Conservation (phyloP, 2,888 invertebrate genomes). For the Sturmia bella region DNA sequence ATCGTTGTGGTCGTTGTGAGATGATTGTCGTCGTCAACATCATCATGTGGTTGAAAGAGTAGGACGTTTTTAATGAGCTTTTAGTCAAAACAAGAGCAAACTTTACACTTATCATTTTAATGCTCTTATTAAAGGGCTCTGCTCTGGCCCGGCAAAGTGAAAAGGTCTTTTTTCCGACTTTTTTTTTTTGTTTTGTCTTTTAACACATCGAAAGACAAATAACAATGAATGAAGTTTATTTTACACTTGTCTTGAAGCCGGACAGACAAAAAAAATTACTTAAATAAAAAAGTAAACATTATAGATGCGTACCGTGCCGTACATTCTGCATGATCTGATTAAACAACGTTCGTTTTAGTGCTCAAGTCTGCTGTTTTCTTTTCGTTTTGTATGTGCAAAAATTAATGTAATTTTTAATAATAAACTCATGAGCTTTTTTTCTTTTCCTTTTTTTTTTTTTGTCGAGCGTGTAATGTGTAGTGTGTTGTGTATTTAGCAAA, state of each 20-base stretch:
- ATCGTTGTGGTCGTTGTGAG: slow-evolving; percentile 16
- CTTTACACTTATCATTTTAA: slow-evolving; percentile 57
- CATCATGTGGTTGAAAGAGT: slow-evolving; percentile 49
- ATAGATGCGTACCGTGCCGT: slow-evolving; percentile 10
- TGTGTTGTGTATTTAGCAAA: slow-evolving; percentile 72
- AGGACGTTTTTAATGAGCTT: slow-evolving; percentile 66
- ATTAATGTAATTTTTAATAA: slow-evolving; percentile 65
- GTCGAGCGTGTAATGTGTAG: slow-evolving; percentile 60
- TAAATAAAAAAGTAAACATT: background rate
- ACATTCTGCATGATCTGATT: slow-evolving; percentile 25
- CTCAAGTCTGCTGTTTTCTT: slow-evolving; percentile 7
- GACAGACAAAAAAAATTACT: background rate
- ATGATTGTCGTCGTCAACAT: slow-evolving; percentile 32
- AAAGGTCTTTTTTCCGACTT: background rate
- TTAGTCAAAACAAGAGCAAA: slow-evolving; percentile 67
- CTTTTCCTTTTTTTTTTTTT: slow-evolving; percentile 32
- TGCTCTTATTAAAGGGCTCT: slow-evolving; percentile 49
- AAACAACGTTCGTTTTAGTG: background rate
- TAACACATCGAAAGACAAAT: slow-evolving; percentile 29
- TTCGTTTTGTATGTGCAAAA: slow-evolving; percentile 56
- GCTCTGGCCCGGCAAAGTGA: background rate
- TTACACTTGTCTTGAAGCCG: slow-evolving; percentile 44
- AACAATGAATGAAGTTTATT: slow-evolving; percentile 65
- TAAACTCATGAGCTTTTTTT: slow-evolving; percentile 65
- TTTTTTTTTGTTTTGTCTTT: slow-evolving; percentile 13